Conservation (phyloP, 2,113 vertebrate genomes). For the Brachyhypopomus occidentalis region DNA sequence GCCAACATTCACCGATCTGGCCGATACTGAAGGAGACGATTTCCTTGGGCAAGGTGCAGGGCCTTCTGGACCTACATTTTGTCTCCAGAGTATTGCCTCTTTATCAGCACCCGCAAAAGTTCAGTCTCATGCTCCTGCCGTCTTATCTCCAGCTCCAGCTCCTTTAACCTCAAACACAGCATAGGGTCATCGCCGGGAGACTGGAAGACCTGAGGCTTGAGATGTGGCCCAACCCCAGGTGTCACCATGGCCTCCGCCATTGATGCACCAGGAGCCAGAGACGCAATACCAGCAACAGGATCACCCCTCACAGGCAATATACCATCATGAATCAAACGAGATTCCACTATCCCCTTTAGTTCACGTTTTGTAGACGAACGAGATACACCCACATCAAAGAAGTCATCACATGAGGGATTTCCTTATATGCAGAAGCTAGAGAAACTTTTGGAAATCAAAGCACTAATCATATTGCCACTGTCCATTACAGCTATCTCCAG, state of each 20-base stretch:
- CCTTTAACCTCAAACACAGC: neutral
- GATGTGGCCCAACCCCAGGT: neutral
- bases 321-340: neutral
- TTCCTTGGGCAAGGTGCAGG: no score
- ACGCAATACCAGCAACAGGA: neutral
- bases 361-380: neutral
- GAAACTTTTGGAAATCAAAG: no score
- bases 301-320: neutral
- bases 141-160: neutral
- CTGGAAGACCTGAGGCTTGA: neutral
- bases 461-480: no score
- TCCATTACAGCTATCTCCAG: no score
- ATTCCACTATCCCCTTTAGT: neutral
- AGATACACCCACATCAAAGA: neutral
- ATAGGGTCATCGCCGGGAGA: neutral
- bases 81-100: no score
- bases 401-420: neutral
- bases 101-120: no score
- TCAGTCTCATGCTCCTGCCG: neutral
- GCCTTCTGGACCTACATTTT: no score
- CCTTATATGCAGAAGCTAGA: no score
- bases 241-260: neutral
- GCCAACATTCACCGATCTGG: no score
- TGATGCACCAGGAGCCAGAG: neutral
- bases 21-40: no score